Conservation (phyloP, 2,797 vertebrate genomes). For the Rhynchonycteris naso region DNA sequence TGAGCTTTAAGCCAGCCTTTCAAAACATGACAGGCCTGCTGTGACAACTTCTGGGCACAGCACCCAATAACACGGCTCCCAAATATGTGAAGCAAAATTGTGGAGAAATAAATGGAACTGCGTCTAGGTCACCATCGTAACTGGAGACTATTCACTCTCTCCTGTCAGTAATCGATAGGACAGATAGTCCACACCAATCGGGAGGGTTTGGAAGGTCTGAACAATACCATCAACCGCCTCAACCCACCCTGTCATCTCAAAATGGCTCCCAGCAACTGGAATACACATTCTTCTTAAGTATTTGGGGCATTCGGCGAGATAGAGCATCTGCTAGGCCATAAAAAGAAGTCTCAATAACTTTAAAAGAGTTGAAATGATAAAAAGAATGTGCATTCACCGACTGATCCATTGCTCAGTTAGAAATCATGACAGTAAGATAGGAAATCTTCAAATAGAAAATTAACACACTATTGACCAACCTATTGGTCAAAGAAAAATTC, state of each 20-base stretch:
- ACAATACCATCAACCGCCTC: fast-evolving
- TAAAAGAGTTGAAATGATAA: background rate
- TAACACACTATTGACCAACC: background rate
- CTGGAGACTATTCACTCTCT: background rate
- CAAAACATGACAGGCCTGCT: background rate
- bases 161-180: background rate
- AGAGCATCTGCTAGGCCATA: background rate
- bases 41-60: fast-evolving
- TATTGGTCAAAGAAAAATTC: background rate
- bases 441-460: background rate
- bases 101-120: background rate
- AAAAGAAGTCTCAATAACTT: background rate
- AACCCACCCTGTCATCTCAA: background rate
- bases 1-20: background rate
- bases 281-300: background rate
- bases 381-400: background rate
- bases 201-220: background rate
- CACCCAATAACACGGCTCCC: background rate
- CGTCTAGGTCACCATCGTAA: background rate
- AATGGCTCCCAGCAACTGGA: fast-evolving
- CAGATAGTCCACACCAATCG: background rate
- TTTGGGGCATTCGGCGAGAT: background rate
- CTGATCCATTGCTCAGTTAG: background rate
- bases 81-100: fast-evolving
- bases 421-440: background rate